Evolutionary conservation across 2,888 invertebrate species (phyloP).

Genomic region (Noctua janthina): DNA sequence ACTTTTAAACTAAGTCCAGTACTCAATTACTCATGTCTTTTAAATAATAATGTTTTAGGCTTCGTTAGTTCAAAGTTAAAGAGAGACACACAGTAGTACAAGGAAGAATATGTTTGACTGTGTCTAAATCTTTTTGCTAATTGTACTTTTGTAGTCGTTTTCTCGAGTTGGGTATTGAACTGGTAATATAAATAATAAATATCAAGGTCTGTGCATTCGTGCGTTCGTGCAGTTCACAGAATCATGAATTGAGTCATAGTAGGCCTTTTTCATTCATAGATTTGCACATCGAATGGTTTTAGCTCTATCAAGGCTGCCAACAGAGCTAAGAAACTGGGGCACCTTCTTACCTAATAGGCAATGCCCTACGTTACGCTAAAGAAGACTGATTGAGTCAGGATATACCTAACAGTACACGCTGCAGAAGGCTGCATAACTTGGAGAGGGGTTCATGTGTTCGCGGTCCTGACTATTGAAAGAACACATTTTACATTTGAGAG

Average conservation of each 20-base stretch:
- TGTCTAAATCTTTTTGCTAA: not conserved
- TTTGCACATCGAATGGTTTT: not conserved
- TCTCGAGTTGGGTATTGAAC: not conserved
- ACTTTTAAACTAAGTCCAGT: not conserved
- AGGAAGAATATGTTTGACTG: not conserved
- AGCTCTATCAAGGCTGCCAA: not conserved
- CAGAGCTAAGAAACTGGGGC: not conserved
- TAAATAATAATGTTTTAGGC: not conserved
- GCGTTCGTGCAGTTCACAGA: conserved; percentile 2
- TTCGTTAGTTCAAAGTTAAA: not conserved
- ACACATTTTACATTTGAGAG: not conserved
- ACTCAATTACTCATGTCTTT: not conserved
- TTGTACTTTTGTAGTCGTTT: not conserved
- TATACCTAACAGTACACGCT: not conserved
- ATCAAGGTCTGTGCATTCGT: conserved; percentile 17
- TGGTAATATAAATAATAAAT: not conserved
- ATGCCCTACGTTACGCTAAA: not conserved
- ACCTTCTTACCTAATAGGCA: not conserved
- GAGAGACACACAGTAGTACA: not conserved
- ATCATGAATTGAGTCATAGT: not conserved
- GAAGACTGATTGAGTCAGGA: not conserved
- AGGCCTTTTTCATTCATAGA: not conserved
- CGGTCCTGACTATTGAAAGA: not conserved
- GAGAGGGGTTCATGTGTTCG: not conserved
- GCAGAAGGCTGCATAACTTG: not conserved